These are phyloP conservation scores for Euglossa dilemma DNA, from an alignment of 1,140 invertebrate species.

Conservation along the genomic window DNA sequence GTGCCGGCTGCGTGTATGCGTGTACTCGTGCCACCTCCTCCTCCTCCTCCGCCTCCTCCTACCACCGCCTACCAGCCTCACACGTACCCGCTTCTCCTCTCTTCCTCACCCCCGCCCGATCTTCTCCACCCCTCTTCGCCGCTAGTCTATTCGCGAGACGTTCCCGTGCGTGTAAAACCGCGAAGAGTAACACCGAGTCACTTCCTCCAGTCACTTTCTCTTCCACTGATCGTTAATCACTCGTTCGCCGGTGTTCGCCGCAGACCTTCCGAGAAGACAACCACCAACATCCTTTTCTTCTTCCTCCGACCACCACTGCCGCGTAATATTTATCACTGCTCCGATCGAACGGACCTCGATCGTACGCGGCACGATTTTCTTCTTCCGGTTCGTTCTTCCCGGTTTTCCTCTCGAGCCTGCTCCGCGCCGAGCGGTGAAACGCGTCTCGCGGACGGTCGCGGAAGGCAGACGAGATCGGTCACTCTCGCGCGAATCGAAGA, in stretches of 20 bases:
- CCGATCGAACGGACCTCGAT: background rate
- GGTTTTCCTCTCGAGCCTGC: no score
- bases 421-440: no score
- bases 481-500: background rate
- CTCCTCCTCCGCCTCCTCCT: slow-evolving; percentile 18
- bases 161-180: slow-evolving; percentile 47
- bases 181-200: slow-evolving; percentile 49
- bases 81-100: slow-evolving; percentile 46
- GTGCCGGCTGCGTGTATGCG: background rate
- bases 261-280: no score
- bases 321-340: background rate
- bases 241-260: background rate
- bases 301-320: background rate
- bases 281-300: background rate
- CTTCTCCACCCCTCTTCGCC: slow-evolving; percentile 20
- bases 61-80: slow-evolving; percentile 5
- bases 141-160: slow-evolving; percentile 45
- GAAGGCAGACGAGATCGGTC: background rate
- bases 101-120: slow-evolving; percentile 27
- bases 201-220: slow-evolving; percentile 58
- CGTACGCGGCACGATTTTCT: background rate
- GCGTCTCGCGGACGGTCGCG: no score
- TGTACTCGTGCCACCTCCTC: slow-evolving; percentile 3
- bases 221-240: slow-evolving; percentile 55
- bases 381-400: no score